Conservation (phyloP, 1,140 invertebrate genomes). For the Ceratoteleas bidentatus region DNA sequence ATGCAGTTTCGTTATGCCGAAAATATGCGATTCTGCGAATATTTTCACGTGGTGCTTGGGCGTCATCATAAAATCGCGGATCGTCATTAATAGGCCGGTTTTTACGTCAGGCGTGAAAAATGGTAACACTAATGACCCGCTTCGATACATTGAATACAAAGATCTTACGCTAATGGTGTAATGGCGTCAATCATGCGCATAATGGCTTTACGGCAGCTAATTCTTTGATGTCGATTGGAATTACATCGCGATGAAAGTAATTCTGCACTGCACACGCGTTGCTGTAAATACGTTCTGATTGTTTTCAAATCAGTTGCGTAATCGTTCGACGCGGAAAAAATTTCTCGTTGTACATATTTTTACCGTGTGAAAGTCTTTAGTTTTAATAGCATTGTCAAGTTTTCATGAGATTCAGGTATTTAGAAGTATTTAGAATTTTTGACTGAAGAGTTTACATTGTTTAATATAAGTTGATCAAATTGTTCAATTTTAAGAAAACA, state of each 20-base stretch:
- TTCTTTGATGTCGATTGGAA: slow-evolving; percentile 67
- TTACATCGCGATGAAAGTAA: slow-evolving; percentile 62
- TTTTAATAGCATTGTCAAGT: too few relatives aligned
- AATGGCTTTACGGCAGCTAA: slow-evolving; percentile 65
- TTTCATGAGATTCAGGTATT: too few relatives aligned
- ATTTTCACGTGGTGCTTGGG: too few relatives aligned
- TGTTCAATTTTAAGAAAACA: too few relatives aligned
- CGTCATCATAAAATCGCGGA: slow-evolving; percentile 16
- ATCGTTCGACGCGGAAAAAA: slow-evolving; percentile 32
- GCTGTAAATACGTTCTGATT: slow-evolving; percentile 45
- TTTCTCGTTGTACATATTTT: background rate
- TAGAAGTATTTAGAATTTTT: too few relatives aligned
- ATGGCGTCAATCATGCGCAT: slow-evolving; percentile 67
- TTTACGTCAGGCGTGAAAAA: slow-evolving; percentile 53
- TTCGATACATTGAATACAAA: slow-evolving; percentile 55
- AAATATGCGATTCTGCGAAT: too few relatives aligned
- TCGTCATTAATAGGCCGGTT: slow-evolving; percentile 46
- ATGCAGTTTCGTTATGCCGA: background rate
- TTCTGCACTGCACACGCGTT: slow-evolving; percentile 28
- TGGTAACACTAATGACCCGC: slow-evolving; percentile 56
- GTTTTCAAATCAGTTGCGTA: slow-evolving; percentile 44
- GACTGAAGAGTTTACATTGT: too few relatives aligned
- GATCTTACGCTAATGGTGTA: slow-evolving; percentile 66
- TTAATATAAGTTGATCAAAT: too few relatives aligned
- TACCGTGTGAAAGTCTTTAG: background rate